Percentiles rank a stretch among this genome's conserved stretches.
These are phyloP conservation scores for Panthera uncia DNA, from an alignment of 2,113 vertebrate genomes.

Conservation along the genomic window DNA sequence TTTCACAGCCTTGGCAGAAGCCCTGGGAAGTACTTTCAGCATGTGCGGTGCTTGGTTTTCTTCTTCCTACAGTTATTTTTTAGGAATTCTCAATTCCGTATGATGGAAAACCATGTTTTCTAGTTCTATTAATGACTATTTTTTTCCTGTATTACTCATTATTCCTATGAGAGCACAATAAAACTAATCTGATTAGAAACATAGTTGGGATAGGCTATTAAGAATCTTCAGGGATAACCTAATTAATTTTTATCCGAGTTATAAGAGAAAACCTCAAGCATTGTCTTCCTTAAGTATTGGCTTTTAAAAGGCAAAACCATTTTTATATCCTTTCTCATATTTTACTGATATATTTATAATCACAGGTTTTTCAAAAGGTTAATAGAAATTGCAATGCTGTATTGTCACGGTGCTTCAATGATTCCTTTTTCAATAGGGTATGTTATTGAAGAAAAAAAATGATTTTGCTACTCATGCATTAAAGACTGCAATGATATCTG, in stretches of 20 bases:
- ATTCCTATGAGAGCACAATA: background rate
- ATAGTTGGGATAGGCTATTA: too few species aligned
- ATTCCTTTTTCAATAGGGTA: conserved; percentile 84
- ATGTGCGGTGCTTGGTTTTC: background rate
- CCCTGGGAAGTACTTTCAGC: background rate
- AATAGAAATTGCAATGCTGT: conserved; percentile 79
- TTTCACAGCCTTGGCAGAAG: background rate
- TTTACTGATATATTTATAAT: conserved; percentile 68
- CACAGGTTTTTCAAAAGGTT: conserved; percentile 69
- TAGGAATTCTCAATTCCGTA: background rate
- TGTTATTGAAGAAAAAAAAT: conserved; percentile 84
- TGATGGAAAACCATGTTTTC: background rate
- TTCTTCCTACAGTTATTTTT: background rate
- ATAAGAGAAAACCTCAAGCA: background rate
- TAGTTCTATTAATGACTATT: background rate
- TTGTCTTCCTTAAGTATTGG: background rate
- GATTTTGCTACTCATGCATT: conserved; percentile 81
- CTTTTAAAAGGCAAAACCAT: conserved; percentile 25
- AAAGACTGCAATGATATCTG: conserved; percentile 80
- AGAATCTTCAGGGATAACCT: background rate
- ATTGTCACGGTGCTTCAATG: conserved; percentile 69
- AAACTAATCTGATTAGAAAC: background rate
- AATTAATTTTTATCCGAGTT: background rate
- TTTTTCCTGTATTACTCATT: too few species aligned
- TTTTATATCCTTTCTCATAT: conserved; percentile 47